Conservation (phyloP, 2,888 invertebrate species). For the Metopia argyrocephala region DNA sequence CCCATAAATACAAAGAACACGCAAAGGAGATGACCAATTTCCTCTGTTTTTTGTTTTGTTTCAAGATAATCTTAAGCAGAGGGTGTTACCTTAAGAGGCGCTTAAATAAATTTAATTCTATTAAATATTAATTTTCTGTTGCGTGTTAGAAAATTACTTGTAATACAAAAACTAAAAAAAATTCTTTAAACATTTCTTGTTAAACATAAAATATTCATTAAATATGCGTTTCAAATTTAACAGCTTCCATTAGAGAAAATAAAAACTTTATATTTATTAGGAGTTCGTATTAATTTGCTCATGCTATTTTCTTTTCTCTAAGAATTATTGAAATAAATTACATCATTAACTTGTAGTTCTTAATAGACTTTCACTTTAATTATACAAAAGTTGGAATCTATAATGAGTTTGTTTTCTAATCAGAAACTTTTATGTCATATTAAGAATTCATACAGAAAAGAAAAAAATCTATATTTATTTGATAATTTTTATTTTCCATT, state of each 20-base stretch:
- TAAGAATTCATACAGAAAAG: too few species aligned
- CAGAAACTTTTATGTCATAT: slow-evolving; percentile 11
- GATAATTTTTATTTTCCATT: background rate
- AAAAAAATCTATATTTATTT: too few species aligned
- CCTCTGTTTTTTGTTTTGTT: background rate
- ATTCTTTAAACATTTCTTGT: slow-evolving; percentile 21
- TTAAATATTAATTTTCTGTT: slow-evolving; percentile 35
- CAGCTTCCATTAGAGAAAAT: background rate
- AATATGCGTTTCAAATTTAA: background rate
- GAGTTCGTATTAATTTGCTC: slow-evolving; percentile 56
- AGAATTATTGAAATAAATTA: slow-evolving; percentile 65
- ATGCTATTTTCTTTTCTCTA: slow-evolving; percentile 9
- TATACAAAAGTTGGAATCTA: background rate
- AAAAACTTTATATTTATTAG: background rate
- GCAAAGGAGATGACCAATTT: slow-evolving; percentile 15
- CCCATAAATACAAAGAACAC: background rate
- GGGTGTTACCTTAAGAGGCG: slow-evolving; percentile 51
- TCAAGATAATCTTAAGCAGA: background rate
- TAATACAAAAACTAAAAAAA: slow-evolving; percentile 5
- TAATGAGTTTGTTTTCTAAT: background rate
- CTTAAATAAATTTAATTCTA: slow-evolving; percentile 48
- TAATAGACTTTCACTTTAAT: slow-evolving; percentile 71
- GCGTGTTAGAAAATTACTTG: slow-evolving; percentile 50
- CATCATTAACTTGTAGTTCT: slow-evolving; percentile 26
- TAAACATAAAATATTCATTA: slow-evolving; percentile 23